Evolutionary conservation across 2,888 invertebrate genomes (phyloP).

Genomic region (Trichopoda pennipes): DNA sequence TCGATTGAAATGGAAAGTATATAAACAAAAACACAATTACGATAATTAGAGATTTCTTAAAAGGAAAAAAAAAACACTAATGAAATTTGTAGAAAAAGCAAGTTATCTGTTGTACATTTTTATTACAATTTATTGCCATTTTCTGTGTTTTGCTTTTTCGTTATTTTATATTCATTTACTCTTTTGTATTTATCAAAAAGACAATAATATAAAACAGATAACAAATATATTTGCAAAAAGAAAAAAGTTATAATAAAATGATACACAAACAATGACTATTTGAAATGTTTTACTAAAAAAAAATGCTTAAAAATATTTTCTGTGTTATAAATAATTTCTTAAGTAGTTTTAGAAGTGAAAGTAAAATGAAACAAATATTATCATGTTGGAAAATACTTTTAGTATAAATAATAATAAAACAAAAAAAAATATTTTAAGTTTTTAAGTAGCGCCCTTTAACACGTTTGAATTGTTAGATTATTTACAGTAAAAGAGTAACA

Average conservation of each 20-base stretch:
- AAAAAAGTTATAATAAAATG: background rate
- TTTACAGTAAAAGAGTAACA: no score
- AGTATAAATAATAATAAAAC: background rate
- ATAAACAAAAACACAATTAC: conserved; percentile 29
- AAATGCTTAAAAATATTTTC: conserved; percentile 16
- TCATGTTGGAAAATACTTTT: conserved; percentile 3
- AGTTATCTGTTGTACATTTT: background rate
- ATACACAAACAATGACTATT: background rate
- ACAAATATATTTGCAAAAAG: background rate
- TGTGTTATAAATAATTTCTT: conserved; percentile 42
- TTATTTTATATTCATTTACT: no score
- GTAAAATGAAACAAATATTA: conserved; percentile 37
- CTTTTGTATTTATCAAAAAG: background rate
- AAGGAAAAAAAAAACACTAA: no score
- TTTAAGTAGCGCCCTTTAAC: no score
- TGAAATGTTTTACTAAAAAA: conserved; percentile 15
- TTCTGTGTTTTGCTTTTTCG: background rate
- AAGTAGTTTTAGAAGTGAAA: conserved; percentile 54
- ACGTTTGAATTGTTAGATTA: no score
- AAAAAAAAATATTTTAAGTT: background rate
- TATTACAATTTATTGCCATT: background rate
- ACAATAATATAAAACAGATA: background rate
- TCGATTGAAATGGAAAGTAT: conserved; percentile 60
- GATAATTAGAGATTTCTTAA: conserved; percentile 9
- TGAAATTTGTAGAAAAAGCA: background rate